Percentiles rank a stretch among this genome's conserved stretches.
Conservation (phyloP, 2,888 invertebrate species). For the Dryadula phaetusa region DNA sequence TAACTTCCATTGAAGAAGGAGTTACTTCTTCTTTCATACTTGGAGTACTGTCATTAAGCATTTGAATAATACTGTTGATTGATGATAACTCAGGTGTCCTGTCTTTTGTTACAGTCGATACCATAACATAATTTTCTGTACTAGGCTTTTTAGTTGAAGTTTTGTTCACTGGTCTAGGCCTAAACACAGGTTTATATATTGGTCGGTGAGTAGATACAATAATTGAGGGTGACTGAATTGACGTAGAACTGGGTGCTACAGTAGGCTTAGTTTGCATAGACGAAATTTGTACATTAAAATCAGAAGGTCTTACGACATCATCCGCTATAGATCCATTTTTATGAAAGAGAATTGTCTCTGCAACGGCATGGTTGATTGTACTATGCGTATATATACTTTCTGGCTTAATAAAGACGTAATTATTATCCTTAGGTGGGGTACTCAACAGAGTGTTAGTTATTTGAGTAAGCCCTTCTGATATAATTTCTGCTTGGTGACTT, state of each 20-base stretch:
- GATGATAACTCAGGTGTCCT: slow-evolving; percentile 75
- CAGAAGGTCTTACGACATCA: slow-evolving; percentile 78
- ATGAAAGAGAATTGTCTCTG: slow-evolving; percentile 86
- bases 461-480: slow-evolving; percentile 83
- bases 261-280: slow-evolving; percentile 80
- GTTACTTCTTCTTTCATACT: slow-evolving; percentile 70
- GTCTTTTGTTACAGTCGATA: slow-evolving; percentile 84
- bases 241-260: slow-evolving; percentile 60
- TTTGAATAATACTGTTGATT: slow-evolving; percentile 85
- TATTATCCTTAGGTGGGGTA: slow-evolving; percentile 75
- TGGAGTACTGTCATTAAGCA: slow-evolving; percentile 83
- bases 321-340: slow-evolving; percentile 83
- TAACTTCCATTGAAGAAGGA: slow-evolving; percentile 58
- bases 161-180: slow-evolving; percentile 75
- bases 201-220: slow-evolving; percentile 74
- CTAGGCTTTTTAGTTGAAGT: slow-evolving; percentile 57
- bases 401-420: slow-evolving; percentile 62
- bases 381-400: slow-evolving; percentile 77
- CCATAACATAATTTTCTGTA: slow-evolving; percentile 82
- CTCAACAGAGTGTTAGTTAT: slow-evolving; percentile 81
- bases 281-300: slow-evolving; percentile 78
- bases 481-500: slow-evolving; percentile 73
- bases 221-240: slow-evolving; percentile 60
- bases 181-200: slow-evolving; percentile 81
- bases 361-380: slow-evolving; percentile 84